Percentiles rank a stretch among this genome's conserved stretches.
phyloP scores from a whole-genome alignment of 1,140 invertebrate genomes.

The Brachionus rotundiformis region DNA sequence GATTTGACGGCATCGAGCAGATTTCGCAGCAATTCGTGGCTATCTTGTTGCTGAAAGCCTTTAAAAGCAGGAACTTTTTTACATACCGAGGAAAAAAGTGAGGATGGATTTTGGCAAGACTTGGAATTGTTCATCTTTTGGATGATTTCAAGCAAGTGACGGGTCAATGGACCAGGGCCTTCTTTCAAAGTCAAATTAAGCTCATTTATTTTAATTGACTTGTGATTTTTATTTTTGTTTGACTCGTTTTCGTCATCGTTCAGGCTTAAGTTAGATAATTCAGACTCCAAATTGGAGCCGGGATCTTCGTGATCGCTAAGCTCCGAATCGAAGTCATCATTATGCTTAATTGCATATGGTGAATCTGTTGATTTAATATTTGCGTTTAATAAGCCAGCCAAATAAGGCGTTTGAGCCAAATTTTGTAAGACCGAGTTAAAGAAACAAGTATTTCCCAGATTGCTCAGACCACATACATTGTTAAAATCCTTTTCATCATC shows the following conservation, averaged over 20 bases:
- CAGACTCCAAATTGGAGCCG: neutral
- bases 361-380: neutral
- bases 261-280: neutral
- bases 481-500: neutral
- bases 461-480: constrained; percentile 64
- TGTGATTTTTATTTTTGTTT: neutral
- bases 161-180: neutral
- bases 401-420: constrained; percentile 43
- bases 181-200: constrained; percentile 8
- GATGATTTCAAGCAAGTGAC: constrained; percentile 2
- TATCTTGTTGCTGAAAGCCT: constrained; percentile 91
- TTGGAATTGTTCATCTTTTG: constrained; percentile 25
- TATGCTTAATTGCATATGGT: constrained; percentile 1
- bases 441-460: constrained; percentile 93
- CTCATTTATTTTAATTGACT: constrained; percentile 15
- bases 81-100: neutral
- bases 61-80: constrained; percentile 75
- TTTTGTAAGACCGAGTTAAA: constrained; percentile 89
- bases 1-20: constrained; percentile 78
- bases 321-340: constrained; percentile 47
- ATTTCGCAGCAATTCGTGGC: constrained; percentile 87
- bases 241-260: constrained; percentile 19
- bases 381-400: neutral
- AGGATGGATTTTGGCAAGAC: neutral
- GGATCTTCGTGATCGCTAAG: constrained; percentile 31